phyloP scores from a whole-genome alignment of 2,888 invertebrate species.

The Xylophagus ater region DNA sequence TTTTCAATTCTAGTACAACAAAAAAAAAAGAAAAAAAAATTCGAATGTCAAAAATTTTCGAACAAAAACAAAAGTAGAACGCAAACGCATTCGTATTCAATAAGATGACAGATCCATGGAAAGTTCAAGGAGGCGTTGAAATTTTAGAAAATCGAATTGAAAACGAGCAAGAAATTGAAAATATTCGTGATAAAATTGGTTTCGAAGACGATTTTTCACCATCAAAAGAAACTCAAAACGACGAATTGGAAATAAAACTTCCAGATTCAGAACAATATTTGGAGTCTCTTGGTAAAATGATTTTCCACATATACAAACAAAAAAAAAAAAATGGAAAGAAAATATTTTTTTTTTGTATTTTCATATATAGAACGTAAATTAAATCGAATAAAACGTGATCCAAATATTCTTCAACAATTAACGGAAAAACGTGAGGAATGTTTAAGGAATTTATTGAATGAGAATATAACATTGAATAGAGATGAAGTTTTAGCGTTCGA shows the following conservation, averaged over 20 bases:
- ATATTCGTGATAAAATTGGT: constrained; percentile 17
- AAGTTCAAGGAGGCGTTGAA: constrained; percentile 20
- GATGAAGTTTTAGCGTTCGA: constrained; percentile 34
- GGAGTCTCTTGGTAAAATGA: constrained; percentile 51
- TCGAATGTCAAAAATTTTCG: no score
- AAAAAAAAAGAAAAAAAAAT: no score
- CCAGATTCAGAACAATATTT: constrained; percentile 39
- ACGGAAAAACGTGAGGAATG: constrained; percentile 42
- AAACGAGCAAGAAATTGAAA: constrained; percentile 8
- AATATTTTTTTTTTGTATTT: constrained; percentile 15
- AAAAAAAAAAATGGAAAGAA: background rate
- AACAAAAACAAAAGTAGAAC: no score
- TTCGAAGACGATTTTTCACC: constrained; percentile 51
- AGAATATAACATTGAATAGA: constrained; percentile 21
- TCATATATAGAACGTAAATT: constrained; percentile 36
- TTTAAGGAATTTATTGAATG: constrained; percentile 39
- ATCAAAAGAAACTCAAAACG: constrained; percentile 25
- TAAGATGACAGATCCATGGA: constrained; percentile 28
- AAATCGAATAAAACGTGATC: constrained; percentile 40
- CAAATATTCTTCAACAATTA: constrained; percentile 41
- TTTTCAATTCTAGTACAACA: no score
- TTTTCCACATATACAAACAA: background rate
- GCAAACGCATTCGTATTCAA: no score
- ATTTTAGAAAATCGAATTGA: constrained; percentile 9
- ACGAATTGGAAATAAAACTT: constrained; percentile 20